Percentiles rank a stretch among this genome's conserved stretches.
Conservation (phyloP, 35 echinoderm and acorn worm genomes). For the Nesometra sesokonis region DNA sequence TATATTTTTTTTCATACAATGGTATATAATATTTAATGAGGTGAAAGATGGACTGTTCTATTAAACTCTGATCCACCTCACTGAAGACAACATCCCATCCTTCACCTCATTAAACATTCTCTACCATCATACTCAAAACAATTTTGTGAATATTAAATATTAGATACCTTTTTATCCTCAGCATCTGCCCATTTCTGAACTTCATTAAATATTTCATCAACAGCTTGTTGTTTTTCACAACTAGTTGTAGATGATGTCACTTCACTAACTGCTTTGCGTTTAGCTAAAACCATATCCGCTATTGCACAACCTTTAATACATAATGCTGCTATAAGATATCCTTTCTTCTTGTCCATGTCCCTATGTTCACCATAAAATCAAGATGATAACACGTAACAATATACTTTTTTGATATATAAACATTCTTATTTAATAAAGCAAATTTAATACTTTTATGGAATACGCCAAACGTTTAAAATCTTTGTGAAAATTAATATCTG, state of each 20-base stretch:
- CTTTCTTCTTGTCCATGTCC: slow-evolving; percentile 86
- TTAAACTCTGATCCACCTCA: too few relatives aligned
- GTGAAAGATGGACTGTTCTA: too few relatives aligned
- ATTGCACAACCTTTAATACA: slow-evolving; percentile 58
- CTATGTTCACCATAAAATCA: neutral
- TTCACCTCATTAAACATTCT: too few relatives aligned
- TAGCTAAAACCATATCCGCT: slow-evolving; percentile 35
- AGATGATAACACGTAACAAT: too few relatives aligned
- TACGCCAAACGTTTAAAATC: too few relatives aligned
- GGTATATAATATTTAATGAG: too few relatives aligned
- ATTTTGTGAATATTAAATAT: too few relatives aligned
- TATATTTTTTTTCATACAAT: too few relatives aligned
- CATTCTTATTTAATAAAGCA: neutral
- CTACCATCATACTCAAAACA: too few relatives aligned
- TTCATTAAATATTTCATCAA: slow-evolving; percentile 59
- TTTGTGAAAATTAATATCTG: too few relatives aligned
- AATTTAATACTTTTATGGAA: too few relatives aligned
- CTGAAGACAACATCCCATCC: too few relatives aligned
- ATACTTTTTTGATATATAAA: neutral
- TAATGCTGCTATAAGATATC: slow-evolving; percentile 50
- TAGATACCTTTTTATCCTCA: slow-evolving; percentile 82
- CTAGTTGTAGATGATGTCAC: neutral
- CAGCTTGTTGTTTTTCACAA: slow-evolving; percentile 17
- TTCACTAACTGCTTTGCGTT: slow-evolving; percentile 8
- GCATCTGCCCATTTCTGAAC: slow-evolving; percentile 84